Evolutionary conservation across 2,888 invertebrate genomes (phyloP).

Genomic region (Ditula angustiorana): DNA sequence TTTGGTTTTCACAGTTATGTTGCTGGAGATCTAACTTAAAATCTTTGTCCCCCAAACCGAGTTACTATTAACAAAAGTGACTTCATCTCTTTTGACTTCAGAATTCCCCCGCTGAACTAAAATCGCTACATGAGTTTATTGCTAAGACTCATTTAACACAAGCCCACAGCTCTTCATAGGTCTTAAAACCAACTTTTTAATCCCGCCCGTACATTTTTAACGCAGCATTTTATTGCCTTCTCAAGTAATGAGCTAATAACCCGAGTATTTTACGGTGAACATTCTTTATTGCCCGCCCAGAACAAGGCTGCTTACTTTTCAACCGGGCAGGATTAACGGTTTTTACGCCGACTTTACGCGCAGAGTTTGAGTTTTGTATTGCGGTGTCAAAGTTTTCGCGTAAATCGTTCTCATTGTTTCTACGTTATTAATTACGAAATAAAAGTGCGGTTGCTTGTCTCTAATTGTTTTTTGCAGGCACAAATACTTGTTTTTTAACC

Average conservation of each 20-base stretch:
- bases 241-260: slow-evolving; percentile 39
- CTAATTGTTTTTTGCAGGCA: background rate
- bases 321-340: slow-evolving; percentile 36
- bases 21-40: too few relatives aligned
- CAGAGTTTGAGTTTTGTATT: slow-evolving; percentile 37
- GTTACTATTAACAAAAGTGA: too few relatives aligned
- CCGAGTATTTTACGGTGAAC: slow-evolving; percentile 27
- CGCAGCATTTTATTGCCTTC: slow-evolving; percentile 28
- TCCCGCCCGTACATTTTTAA: slow-evolving; percentile 14
- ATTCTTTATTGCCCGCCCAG: slow-evolving; percentile 33
- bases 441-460: slow-evolving; percentile 19
- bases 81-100: too few relatives aligned
- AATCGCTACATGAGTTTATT: background rate
- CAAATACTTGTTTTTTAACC: background rate
- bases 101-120: too few relatives aligned
- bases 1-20: too few relatives aligned
- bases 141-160: background rate
- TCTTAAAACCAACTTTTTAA: slow-evolving; percentile 20
- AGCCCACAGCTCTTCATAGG: background rate
- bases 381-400: slow-evolving; percentile 38
- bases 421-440: slow-evolving; percentile 29
- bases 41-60: too few relatives aligned
- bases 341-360: slow-evolving; percentile 31
- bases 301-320: slow-evolving; percentile 37
- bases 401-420: slow-evolving; percentile 35